Base-by-base conservation (phyloP, 2,113 vertebrate genomes). In the Alexandromys fortis region DNA sequence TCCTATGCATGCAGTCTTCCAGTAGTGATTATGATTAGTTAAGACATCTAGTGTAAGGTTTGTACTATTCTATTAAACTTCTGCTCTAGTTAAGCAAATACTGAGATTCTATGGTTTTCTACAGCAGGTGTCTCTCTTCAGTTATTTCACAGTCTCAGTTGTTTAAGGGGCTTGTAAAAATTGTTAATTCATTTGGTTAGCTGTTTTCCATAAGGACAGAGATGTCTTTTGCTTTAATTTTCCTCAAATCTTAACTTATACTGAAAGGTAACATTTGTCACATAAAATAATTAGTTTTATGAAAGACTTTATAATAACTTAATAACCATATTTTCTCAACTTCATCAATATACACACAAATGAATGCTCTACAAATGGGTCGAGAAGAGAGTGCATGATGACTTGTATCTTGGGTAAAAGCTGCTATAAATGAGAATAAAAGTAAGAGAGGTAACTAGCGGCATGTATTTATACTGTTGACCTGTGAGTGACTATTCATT, bases 251-350 rank as follows among this genome's bases (percentile, higher is more conserved):
- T 90, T n/a, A 93, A 79, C 19, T 94, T 35, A 89, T 49, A 86
- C 7, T 28, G 6, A 61, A 91, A 42, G 13, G 91, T 42, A 85
- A 67, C 19, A 45, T 88, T 89, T 79, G 42, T 68, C 38, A 68
- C 82, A 96, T 94, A 88, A 94, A 96, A 86, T 83, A 90, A 81
- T 49, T 90, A 55, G 47, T 72, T 38, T 83, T 83, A 16, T 42
- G 55, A 42, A 83, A 83, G 24, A 63, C 24, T 83, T 63, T 28
- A 24, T 67, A 93, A 8, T 85, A 92, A 14, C 19, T 75, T n/a
- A 88, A 7, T 10, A 88, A 45, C 5, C 91, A 13, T 77, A 42
- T 35, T 26, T 94, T 92, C 38, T 86, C 81, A 85, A 94, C 28
- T 90, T 63, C 65, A 58, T 95, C 55, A 86, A 52, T 90, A 86